Evolutionary conservation across 1,140 invertebrate genomes (phyloP).

Genomic region (Caenorhabditis tropicalis): DNA sequence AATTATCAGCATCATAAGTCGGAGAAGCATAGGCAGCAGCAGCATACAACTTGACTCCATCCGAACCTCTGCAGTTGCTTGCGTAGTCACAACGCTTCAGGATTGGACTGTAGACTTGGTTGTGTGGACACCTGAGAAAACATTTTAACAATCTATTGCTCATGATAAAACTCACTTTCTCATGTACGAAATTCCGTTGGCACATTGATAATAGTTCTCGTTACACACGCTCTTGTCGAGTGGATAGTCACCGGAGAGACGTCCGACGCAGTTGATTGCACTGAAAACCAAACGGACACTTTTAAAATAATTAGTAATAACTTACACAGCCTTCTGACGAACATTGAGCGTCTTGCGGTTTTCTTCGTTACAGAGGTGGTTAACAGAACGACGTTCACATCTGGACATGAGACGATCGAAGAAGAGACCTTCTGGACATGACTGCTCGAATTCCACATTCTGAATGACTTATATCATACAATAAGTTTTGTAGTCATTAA

Average conservation of each 20-base stretch:
- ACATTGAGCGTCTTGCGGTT: not conserved
- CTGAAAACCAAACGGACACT: not conserved
- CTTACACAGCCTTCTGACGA: slow-evolving; percentile 8
- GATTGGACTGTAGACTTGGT: not conserved
- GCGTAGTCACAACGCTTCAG: not conserved
- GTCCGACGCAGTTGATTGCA: not conserved
- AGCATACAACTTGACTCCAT: not conserved
- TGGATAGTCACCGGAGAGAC: not conserved
- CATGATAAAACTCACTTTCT: not conserved
- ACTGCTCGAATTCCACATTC: not conserved
- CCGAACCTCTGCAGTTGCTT: not conserved
- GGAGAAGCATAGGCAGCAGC: not conserved
- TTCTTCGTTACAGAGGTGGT: not conserved
- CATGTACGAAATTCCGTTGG: not conserved
- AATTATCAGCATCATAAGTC: slow-evolving; percentile 2
- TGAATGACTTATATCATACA: not conserved
- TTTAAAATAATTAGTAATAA: not conserved
- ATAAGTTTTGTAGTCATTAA: not conserved
- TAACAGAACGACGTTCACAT: not conserved
- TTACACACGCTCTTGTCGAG: not conserved
- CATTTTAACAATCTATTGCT: not conserved
- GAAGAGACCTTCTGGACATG: not conserved
- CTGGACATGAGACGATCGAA: not conserved
- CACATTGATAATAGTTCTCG: not conserved
- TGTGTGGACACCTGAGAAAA: not conserved